Evolutionary conservation across 2,888 invertebrate species (phyloP), one percentile per base, ranked within the genome.

Genomic region (Rhagophthalmus giganteus): DNA sequence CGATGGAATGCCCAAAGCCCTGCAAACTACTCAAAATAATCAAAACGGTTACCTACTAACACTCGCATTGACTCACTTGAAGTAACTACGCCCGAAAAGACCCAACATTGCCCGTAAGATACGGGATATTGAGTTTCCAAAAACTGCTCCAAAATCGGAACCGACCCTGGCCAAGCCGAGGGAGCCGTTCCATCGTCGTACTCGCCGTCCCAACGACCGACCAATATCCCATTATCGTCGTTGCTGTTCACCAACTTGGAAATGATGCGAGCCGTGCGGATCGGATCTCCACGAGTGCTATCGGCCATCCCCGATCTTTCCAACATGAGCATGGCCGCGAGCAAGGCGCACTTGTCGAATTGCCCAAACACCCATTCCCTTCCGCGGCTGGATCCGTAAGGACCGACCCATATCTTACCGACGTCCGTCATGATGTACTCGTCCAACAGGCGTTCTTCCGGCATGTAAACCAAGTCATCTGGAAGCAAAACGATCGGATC

Each of bases 101-200:
- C 90, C 90, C 90, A 93, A 70, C 92, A 92, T 68, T 93, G 92
- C 2, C 91, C 92, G 64, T 88, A 93, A 10, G 80, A 80, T 5
- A 92, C 90, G 3, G 86, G 81, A 30, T 79, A 74, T 54, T 80
- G 79, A 0, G 78, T 84, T 69, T 80, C 81, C 57, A 81, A 69
- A 74, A 84, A 92, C 68, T 89, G 77, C 42, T 85, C 82, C 39
- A 92, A 73, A 64, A 91, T 91, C 31, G 86, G 83, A 4, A 87
- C 84, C 15, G 88, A 88, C 35, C 90, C 89, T 1, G 88, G 86
- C 91, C 92, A 92, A 9, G 84, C 83, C 0, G 86, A 81, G 0
- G 92, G 91, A 0, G 87, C 81, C 0, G 84, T 85, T 0, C 90
- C 90, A 42, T 86, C 89, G 0, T 76, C 78, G 64, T 90, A 90